Conservation (phyloP, 2,888 invertebrate species). For the Rotaria socialis region DNA sequence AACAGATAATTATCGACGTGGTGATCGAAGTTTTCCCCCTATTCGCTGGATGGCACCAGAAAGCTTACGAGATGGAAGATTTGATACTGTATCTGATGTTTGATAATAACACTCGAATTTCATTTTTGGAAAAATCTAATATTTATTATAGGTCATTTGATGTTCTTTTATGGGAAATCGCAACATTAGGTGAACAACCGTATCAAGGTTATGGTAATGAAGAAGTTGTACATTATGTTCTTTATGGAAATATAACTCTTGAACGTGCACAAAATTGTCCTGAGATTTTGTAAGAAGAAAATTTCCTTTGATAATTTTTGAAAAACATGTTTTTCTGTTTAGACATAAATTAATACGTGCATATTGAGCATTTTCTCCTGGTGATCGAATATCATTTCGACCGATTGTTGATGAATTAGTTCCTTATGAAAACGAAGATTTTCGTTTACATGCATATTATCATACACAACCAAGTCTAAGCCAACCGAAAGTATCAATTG, state of each 20-base stretch:
- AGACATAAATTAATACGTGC: conserved; percentile 33
- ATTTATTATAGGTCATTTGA: conserved; percentile 73
- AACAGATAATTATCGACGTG: conserved; percentile 85
- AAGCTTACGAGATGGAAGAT: conserved; percentile 86
- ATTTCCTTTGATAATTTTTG: too few species aligned
- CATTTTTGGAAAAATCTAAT: too few species aligned
- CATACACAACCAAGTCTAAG: neutral
- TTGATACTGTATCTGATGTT: conserved; percentile 90
- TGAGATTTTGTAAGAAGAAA: conserved; percentile 67
- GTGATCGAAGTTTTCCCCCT: conserved; percentile 79
- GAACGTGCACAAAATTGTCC: conserved; percentile 92
- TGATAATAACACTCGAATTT: conserved; percentile 64
- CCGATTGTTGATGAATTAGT: conserved; percentile 12
- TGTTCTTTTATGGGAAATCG: conserved; percentile 97
- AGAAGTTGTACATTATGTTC: conserved; percentile 74
- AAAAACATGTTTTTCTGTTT: neutral
- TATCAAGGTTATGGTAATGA: conserved; percentile 83
- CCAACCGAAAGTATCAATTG: neutral
- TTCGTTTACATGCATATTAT: conserved; percentile 16
- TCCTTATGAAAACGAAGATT: neutral
- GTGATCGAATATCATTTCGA: conserved; percentile 31
- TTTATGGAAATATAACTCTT: conserved; percentile 77
- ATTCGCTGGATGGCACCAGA: conserved; percentile 98
- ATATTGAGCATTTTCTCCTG: neutral
- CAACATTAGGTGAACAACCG: conserved; percentile 91